A percentile compares a stretch with the other conserved stretches of the same genome.
phyloP scores from a whole-genome alignment of 1,140 invertebrate genomes.

The Catajapyx aquilonaris region DNA sequence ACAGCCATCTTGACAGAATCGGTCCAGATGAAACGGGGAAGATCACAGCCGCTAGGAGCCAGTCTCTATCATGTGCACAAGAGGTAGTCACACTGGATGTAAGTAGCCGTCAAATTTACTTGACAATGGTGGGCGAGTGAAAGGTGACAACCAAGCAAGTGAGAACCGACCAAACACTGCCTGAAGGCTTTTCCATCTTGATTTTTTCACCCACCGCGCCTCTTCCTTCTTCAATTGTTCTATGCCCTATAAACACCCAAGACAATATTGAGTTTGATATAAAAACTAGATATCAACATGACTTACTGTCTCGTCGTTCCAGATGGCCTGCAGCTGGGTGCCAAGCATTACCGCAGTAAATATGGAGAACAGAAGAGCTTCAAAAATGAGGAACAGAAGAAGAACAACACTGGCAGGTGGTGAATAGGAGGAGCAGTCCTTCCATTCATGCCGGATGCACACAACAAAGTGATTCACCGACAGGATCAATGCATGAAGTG shows the following conservation, averaged over 20 bases:
- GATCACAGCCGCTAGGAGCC: too few relatives aligned
- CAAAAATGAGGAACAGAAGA: constrained; percentile 87
- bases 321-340: constrained; percentile 93
- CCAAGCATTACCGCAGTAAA: constrained; percentile 97
- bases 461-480: constrained; percentile 82
- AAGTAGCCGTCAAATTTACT: too few relatives aligned
- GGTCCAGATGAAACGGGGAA: too few relatives aligned
- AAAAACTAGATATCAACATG: constrained; percentile 2
- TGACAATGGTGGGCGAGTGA: constrained; percentile 65
- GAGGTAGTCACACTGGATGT: too few relatives aligned
- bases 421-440: constrained; percentile 75
- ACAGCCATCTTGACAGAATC: too few relatives aligned
- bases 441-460: constrained; percentile 87
- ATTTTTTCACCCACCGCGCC: constrained; percentile 73
- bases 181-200: constrained; percentile 80
- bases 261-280: constrained; percentile 4
- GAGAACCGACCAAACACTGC: constrained; percentile 87
- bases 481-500: constrained; percentile 78
- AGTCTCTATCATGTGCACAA: too few relatives aligned
- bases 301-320: constrained; percentile 90
- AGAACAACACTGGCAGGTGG: constrained; percentile 90
- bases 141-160: constrained; percentile 83
- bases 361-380: constrained; percentile 90
- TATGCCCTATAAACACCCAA: constrained; percentile 45
- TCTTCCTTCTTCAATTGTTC: constrained; percentile 88